Evolutionary conservation across 2,888 invertebrate species (phyloP), one percentile per base, ranked within the genome.

Genomic region (Osmoderma eremita): DNA sequence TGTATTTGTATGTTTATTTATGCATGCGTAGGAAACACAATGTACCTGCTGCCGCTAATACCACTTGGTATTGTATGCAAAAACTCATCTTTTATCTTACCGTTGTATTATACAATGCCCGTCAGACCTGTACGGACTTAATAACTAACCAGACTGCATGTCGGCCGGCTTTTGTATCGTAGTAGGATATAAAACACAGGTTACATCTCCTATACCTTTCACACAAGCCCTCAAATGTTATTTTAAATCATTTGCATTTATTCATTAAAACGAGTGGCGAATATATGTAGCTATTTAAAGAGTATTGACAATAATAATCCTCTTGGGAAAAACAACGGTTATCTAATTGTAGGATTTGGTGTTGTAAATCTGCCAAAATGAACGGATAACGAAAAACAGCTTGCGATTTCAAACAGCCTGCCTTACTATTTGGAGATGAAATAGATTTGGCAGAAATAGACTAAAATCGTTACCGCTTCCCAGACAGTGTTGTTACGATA

Each of bases 81-180:
- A 58, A 58, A 41, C 18, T 3, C 3, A 12, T 36, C 15, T 41
- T 58, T 58, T 22, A 58, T 58, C 56, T 20, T 22, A 22, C 56
- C 56, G 56, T 10, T 42, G 22, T 22, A 42, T 58, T 58, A 58
- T 42, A 58, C 56, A 58, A 58, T 42, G 20, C 56, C 49, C 15
- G 17, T 53, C 24, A 24, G 42, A 58, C 56, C 17, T 58, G 56
- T 42, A 22, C 42, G 15, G 56, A 58, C 41, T 58, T 58, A 58
- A 41, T 41, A 41, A 41, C 18, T 42, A 58, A 58, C 42, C 42
- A 58, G 56, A 58, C 56, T 39, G 56, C 56, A 22, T 58, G 56
- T 58, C 56, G 41, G 42, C 56, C 38, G 36, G 53, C 42, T 42
- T 58, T 58, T 58, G 56, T 58, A 42, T 22, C 41, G 42, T 20